Conservation (phyloP, 2,113 vertebrate genomes). For the Eudyptes chrysolophus region DNA sequence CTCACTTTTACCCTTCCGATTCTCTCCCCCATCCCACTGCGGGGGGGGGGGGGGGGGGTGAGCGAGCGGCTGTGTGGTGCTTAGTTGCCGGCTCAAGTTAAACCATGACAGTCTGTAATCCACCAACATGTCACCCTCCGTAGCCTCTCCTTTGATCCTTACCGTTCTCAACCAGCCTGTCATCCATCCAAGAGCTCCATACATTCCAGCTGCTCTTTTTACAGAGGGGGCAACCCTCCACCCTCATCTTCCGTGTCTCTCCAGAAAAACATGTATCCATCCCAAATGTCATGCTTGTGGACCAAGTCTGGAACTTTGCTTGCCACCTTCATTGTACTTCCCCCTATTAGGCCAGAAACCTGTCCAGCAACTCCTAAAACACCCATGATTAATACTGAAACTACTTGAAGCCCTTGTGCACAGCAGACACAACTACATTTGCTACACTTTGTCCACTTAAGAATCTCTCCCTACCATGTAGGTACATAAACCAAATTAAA, state of each 20-base stretch:
- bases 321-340: not conserved
- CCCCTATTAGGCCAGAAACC: not conserved
- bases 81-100: too few species aligned
- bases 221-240: not conserved
- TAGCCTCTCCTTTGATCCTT: not conserved
- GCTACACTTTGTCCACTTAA: not conserved
- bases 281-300: not conserved
- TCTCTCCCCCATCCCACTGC: too few species aligned
- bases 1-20: too few species aligned
- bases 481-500: not conserved
- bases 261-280: not conserved
- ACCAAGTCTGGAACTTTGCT: not conserved
- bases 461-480: not conserved
- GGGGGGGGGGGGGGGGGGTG: too few species aligned
- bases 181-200: not conserved
- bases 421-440: not conserved
- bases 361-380: not conserved
- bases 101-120: not conserved
- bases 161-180: not conserved
- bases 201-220: not conserved
- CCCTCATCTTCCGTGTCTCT: not conserved
- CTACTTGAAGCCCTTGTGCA: not conserved
- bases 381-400: not conserved
- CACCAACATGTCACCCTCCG: not conserved
- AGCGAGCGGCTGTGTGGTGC: too few species aligned